Percentiles rank a stretch among this genome's conserved stretches.
Conservation (phyloP, 2,888 invertebrate genomes). For the Epirrhoe tristata region DNA sequence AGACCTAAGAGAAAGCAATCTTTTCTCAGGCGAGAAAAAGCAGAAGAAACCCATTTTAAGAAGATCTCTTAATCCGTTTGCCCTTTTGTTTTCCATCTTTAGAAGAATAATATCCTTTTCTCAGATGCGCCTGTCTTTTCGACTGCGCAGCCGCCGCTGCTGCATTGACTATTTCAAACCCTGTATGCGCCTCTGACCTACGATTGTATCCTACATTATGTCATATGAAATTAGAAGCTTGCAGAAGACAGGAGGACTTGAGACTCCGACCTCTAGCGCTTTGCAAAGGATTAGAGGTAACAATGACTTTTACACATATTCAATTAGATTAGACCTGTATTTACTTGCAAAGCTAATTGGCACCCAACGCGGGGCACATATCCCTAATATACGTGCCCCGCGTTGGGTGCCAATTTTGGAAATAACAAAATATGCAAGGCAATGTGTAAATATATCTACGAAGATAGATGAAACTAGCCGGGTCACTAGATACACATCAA, state of each 20-base stretch:
- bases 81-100: neutral
- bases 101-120: neutral
- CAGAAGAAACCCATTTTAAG: too few relatives aligned
- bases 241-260: conserved; percentile 92
- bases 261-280: conserved; percentile 91
- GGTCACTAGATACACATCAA: neutral
- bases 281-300: conserved; percentile 92
- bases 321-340: too few relatives aligned
- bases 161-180: conserved; percentile 81
- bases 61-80: too few relatives aligned
- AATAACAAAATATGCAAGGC: neutral
- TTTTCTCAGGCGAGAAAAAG: too few relatives aligned
- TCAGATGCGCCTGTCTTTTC: conserved; percentile 90
- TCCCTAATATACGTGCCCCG: neutral
- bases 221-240: conserved; percentile 94
- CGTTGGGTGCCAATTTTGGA: neutral
- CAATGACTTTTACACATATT: too few relatives aligned
- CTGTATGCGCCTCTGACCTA: conserved; percentile 94
- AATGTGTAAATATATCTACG: too few relatives aligned
- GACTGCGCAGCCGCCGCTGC: conserved; percentile 88
- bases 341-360: neutral
- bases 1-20: too few relatives aligned
- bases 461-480: neutral
- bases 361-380: neutral
- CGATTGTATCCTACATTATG: conserved; percentile 92